Evolutionary conservation across 2,113 vertebrate genomes (phyloP).

Genomic region (Bostrychus sinensis): DNA sequence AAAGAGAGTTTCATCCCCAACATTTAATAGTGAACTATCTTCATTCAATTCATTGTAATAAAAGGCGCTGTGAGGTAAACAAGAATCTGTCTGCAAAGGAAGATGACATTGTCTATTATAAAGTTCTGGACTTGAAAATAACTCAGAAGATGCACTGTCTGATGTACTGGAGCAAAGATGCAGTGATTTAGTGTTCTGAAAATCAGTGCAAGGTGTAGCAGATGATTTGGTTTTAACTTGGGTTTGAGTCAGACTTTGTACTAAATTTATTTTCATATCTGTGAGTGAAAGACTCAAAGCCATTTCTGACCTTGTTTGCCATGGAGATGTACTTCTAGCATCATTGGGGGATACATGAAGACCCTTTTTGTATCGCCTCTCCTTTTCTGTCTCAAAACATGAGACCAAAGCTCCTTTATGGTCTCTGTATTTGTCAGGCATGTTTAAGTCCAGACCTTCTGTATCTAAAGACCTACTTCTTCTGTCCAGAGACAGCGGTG

Average conservation of each 20-base stretch:
- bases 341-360: slow-evolving; percentile 52
- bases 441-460: slow-evolving; percentile 86
- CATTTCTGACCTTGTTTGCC: slow-evolving; percentile 65
- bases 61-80: slow-evolving; percentile 64
- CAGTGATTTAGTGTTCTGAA: slow-evolving; percentile 35
- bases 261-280: slow-evolving; percentile 43
- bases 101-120: slow-evolving; percentile 73
- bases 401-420: slow-evolving; percentile 47
- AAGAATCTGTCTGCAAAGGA: slow-evolving; percentile 70
- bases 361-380: slow-evolving; percentile 69
- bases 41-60: slow-evolving; percentile 53
- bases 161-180: slow-evolving; percentile 34
- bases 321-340: slow-evolving; percentile 40
- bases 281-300: slow-evolving; percentile 50
- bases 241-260: slow-evolving; percentile 43
- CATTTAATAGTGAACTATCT: slow-evolving; percentile 50
- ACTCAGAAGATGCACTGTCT: slow-evolving; percentile 48
- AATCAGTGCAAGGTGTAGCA: slow-evolving; percentile 27
- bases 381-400: slow-evolving; percentile 52
- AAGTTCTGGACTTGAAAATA: slow-evolving; percentile 44
- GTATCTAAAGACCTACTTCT: slow-evolving; percentile 94
- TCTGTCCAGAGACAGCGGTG: slow-evolving; percentile 84
- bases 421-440: slow-evolving; percentile 70
- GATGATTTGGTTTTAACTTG: slow-evolving; percentile 43
- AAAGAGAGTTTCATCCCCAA: slow-evolving; percentile 50